These are phyloP conservation scores for Dipodomys spectabilis DNA, from an alignment of 2,113 vertebrate species.

Conservation along the genomic window DNA sequence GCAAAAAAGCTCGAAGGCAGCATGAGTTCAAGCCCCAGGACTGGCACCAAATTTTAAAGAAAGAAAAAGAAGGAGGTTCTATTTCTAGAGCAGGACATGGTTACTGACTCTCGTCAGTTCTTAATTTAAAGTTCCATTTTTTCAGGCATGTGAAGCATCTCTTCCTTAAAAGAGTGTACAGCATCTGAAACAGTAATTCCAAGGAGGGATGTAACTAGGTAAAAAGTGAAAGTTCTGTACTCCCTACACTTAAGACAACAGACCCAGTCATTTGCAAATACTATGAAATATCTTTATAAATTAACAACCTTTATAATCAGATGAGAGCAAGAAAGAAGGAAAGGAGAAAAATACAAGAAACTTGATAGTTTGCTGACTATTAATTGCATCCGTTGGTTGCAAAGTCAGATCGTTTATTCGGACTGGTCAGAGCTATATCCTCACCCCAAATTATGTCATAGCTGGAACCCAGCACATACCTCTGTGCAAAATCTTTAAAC, in stretches of 20 bases:
- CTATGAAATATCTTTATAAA: neutral
- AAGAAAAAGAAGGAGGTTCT: neutral
- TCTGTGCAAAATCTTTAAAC: constrained; percentile 98
- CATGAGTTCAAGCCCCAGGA: too few relatives aligned
- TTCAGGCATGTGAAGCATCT: neutral
- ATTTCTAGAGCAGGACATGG: neutral
- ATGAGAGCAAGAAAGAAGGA: neutral
- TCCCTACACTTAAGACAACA: constrained; percentile 6
- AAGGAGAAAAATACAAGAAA: constrained; percentile 22
- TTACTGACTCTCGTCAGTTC: constrained; percentile 6
- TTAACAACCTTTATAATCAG: neutral
- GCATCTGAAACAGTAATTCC: neutral
- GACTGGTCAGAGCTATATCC: neutral
- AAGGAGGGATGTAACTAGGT: neutral
- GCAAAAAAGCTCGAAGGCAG: too few relatives aligned
- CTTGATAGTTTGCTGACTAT: neutral
- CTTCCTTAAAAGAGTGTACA: neutral
- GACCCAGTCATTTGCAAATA: constrained; percentile 1
- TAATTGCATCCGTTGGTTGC: constrained; percentile 36
- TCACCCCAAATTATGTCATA: neutral
- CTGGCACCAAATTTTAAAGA: too few relatives aligned
- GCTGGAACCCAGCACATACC: constrained; percentile 87
- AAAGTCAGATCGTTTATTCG: constrained; percentile 11
- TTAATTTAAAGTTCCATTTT: constrained; percentile 31
- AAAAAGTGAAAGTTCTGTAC: neutral